These are phyloP conservation scores for Lithobates sylvaticus DNA, from an alignment of 2,797 vertebrate genomes.

Conservation along the genomic window DNA sequence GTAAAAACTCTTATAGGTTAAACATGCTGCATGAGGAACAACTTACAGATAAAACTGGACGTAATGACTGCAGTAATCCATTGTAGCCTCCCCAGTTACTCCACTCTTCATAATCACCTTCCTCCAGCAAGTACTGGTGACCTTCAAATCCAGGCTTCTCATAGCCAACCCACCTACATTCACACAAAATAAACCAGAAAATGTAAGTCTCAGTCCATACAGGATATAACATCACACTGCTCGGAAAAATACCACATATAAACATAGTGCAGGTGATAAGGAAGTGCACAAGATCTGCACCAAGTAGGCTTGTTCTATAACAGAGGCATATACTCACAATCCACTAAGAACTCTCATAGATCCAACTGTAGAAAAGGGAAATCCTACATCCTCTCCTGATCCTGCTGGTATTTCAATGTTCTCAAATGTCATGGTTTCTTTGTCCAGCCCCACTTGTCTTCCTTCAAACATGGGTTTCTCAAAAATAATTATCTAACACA, in stretches of 20 bases:
- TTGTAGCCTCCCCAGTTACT: slow-evolving; percentile 87
- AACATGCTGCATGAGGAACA: neutral
- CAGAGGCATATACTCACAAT: slow-evolving; percentile 83
- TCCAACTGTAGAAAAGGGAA: slow-evolving; percentile 77
- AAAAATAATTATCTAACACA: slow-evolving; percentile 83
- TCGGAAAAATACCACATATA: neutral
- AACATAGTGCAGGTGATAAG: neutral
- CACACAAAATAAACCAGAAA: neutral
- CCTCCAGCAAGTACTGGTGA: slow-evolving; percentile 95
- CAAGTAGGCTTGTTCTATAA: neutral
- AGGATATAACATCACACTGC: neutral
- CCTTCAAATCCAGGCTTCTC: slow-evolving; percentile 87
- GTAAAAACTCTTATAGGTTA: neutral
- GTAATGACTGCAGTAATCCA: slow-evolving; percentile 83
- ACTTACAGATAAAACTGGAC: slow-evolving; percentile 87
- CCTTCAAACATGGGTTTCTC: slow-evolving; percentile 93
- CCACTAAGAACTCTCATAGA: slow-evolving; percentile 91
- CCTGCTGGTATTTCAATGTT: slow-evolving; percentile 68
- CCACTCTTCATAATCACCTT: slow-evolving; percentile 88
- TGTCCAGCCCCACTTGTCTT: slow-evolving; percentile 79
- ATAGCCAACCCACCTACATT: slow-evolving; percentile 91
- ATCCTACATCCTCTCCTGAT: slow-evolving; percentile 54
- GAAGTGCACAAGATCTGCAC: neutral
- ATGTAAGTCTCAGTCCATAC: neutral
- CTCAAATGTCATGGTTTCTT: slow-evolving; percentile 71